Conservation (phyloP, 2,888 invertebrate genomes). For the Xestia ashworthii region DNA sequence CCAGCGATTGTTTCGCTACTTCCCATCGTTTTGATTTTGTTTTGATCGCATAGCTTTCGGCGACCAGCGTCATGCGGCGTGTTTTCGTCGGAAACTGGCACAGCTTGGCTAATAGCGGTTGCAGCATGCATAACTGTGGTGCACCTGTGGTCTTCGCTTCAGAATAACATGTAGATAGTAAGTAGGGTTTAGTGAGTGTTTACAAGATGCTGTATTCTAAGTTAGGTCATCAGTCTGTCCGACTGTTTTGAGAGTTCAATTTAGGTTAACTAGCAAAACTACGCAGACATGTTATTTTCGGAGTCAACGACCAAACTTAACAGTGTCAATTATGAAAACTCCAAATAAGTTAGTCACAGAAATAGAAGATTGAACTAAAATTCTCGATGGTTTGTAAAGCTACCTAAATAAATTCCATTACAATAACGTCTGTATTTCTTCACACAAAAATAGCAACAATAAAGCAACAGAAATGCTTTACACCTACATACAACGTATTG, state of each 20-base stretch:
- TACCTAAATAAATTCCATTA: constrained; percentile 6
- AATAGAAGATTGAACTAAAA: not conserved
- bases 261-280: not conserved
- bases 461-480: constrained; percentile 23
- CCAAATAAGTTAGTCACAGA: not conserved
- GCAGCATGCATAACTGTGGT: constrained; percentile 12
- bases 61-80: constrained; percentile 32
- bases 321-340: not conserved
- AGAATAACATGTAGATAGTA: not conserved
- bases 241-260: not conserved
- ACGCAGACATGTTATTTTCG: not conserved
- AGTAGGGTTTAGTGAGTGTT: not conserved
- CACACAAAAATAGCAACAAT: constrained; percentile 47
- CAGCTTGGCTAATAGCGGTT: constrained; percentile 20
- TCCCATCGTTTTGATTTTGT: constrained; percentile 65
- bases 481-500: constrained; percentile 41
- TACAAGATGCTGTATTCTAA: not conserved
- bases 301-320: not conserved
- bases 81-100: constrained; percentile 29
- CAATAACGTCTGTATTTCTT: constrained; percentile 38
- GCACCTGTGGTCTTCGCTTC: not conserved
- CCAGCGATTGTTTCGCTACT: constrained; percentile 62
- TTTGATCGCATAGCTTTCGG: constrained; percentile 61
- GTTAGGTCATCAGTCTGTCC: no score
- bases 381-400: not conserved